Percentiles rank a stretch among this genome's conserved stretches.
Conservation (phyloP, 2,888 invertebrate species). For the Dynastes hyllus region DNA sequence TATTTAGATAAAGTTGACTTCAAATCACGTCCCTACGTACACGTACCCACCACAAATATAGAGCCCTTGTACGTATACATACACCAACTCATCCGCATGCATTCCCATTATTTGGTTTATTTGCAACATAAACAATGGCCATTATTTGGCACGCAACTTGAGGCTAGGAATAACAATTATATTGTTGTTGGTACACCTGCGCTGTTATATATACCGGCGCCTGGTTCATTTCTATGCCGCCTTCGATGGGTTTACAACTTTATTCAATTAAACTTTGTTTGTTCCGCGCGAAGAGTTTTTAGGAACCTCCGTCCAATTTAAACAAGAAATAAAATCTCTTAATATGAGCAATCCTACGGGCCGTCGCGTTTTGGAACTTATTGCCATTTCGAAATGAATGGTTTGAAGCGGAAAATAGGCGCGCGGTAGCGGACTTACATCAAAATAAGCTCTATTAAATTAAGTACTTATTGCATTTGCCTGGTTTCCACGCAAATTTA, state of each 20-base stretch:
- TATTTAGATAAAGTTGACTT: no score
- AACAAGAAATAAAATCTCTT: conserved; percentile 15
- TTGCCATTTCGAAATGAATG: background rate
- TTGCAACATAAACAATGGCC: conserved; percentile 21
- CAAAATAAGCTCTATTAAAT: conserved; percentile 41
- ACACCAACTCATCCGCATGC: conserved; percentile 9
- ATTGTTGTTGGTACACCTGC: conserved; percentile 18
- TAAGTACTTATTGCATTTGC: conserved; percentile 41
- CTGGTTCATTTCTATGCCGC: conserved; percentile 7
- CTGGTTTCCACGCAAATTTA: conserved; percentile 41
- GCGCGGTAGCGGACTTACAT: conserved; percentile 10
- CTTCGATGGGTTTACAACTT: conserved; percentile 23
- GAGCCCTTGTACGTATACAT: background rate
- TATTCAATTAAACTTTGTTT: conserved; percentile 29
- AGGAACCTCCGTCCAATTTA: background rate
- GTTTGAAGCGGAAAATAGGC: conserved; percentile 6
- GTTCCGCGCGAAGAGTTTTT: background rate
- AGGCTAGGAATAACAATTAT: background rate
- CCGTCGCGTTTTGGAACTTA: background rate
- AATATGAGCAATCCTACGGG: conserved; percentile 6
- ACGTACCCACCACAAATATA: no score
- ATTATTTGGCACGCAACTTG: conserved; percentile 15
- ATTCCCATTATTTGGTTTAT: conserved; percentile 27
- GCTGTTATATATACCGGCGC: background rate
- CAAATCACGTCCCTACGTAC: no score